phyloP scores from a whole-genome alignment of 2,888 invertebrate species.

The Apamea crenata region DNA sequence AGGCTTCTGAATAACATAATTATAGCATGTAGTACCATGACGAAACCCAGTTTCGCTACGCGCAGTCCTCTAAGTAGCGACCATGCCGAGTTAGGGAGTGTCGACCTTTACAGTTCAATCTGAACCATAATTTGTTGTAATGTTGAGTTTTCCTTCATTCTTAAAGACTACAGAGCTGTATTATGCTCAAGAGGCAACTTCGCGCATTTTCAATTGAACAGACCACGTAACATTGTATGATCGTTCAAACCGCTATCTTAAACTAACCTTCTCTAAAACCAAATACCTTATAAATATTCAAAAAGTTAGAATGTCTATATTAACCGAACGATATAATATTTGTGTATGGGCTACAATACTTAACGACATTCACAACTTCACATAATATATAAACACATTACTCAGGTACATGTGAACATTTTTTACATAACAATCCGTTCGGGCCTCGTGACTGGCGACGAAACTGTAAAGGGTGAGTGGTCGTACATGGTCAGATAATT shows the following conservation, averaged over 20 bases:
- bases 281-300: constrained; percentile 69
- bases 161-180: constrained; percentile 54
- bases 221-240: constrained; percentile 50
- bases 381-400: constrained; percentile 70
- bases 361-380: constrained; percentile 68
- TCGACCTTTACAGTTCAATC: constrained; percentile 58
- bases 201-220: constrained; percentile 55
- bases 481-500: constrained; percentile 60
- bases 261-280: constrained; percentile 62
- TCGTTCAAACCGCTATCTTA: constrained; percentile 59
- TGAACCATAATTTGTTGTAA: constrained; percentile 24
- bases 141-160: constrained; percentile 42
- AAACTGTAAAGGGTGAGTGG: constrained; percentile 58
- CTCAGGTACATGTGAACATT: constrained; percentile 71
- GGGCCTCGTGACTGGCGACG: constrained; percentile 48
- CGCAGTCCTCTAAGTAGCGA: constrained; percentile 58
- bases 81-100: constrained; percentile 44
- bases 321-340: constrained; percentile 65
- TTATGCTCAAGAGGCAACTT: constrained; percentile 60
- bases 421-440: constrained; percentile 65
- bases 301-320: constrained; percentile 69
- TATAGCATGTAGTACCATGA: constrained; percentile 72
- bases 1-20: constrained; percentile 86
- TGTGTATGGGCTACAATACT: constrained; percentile 67
- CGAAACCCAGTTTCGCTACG: constrained; percentile 68